Conservation (phyloP, 1,140 invertebrate genomes). For the Zophobas atratus region DNA sequence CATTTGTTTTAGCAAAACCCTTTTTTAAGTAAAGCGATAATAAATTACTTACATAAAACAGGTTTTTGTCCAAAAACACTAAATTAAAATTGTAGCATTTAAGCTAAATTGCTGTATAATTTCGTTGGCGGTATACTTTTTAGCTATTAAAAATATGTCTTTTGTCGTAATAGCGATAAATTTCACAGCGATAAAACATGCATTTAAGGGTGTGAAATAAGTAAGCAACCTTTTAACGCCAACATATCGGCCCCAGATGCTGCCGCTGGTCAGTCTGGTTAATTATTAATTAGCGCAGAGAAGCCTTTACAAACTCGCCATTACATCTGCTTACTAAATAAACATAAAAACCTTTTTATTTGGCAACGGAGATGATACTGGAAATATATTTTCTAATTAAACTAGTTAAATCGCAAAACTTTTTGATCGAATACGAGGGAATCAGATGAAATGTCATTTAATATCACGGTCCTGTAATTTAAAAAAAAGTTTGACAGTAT, state of each 20-base stretch:
- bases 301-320: constrained; percentile 18
- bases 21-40: constrained; percentile 42
- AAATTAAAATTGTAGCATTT: constrained; percentile 43
- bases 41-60: constrained; percentile 41
- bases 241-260: constrained; percentile 50
- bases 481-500: too few species aligned
- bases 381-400: constrained; percentile 20
- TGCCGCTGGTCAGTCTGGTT: constrained; percentile 48
- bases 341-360: constrained; percentile 10
- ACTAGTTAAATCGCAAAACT: not conserved
- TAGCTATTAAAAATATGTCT: constrained; percentile 38
- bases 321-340: constrained; percentile 11
- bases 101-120: constrained; percentile 40
- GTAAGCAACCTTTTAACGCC: constrained; percentile 50
- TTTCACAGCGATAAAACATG: constrained; percentile 26
- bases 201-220: constrained; percentile 45
- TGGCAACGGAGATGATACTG: not conserved
- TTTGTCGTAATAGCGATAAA: constrained; percentile 24
- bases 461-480: too few species aligned
- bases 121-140: constrained; percentile 33
- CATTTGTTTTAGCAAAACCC: constrained; percentile 33
- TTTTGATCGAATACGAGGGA: too few species aligned
- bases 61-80: constrained; percentile 37
- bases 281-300: constrained; percentile 50
- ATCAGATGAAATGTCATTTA: too few species aligned